phyloP scores from a whole-genome alignment of 2,888 invertebrate species.

The Deilephila elpenor region DNA sequence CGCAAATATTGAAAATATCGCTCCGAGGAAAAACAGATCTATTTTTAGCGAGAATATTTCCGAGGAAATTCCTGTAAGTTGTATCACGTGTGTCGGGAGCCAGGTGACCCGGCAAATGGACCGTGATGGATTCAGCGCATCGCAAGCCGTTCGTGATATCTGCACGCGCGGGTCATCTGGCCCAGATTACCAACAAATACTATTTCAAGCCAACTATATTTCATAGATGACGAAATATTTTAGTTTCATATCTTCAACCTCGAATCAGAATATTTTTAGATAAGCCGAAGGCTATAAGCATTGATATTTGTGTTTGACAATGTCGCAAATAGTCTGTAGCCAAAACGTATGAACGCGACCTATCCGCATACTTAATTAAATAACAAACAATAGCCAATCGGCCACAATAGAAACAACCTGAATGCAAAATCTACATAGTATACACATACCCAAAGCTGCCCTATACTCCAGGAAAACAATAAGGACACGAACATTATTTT shows the following conservation, averaged over 20 bases:
- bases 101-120: slow-evolving; percentile 21
- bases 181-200: background rate
- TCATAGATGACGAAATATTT: too few species aligned
- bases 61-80: background rate
- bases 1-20: slow-evolving; percentile 33
- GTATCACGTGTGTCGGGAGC: background rate
- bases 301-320: too few species aligned
- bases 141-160: background rate
- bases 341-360: background rate
- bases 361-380: background rate
- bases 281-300: too few species aligned
- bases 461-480: background rate
- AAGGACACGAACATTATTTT: slow-evolving; percentile 7
- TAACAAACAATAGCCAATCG: background rate
- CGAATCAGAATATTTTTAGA: too few species aligned
- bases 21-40: slow-evolving; percentile 16
- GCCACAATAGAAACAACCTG: background rate
- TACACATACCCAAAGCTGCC: background rate
- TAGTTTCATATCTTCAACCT: background rate
- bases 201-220: too few species aligned
- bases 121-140: background rate
- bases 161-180: background rate
- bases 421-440: background rate
- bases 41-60: slow-evolving; percentile 1
- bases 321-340: too few species aligned